Conservation (phyloP, 2,888 invertebrate genomes). For the Galeopsomyia nigrocyanea region DNA sequence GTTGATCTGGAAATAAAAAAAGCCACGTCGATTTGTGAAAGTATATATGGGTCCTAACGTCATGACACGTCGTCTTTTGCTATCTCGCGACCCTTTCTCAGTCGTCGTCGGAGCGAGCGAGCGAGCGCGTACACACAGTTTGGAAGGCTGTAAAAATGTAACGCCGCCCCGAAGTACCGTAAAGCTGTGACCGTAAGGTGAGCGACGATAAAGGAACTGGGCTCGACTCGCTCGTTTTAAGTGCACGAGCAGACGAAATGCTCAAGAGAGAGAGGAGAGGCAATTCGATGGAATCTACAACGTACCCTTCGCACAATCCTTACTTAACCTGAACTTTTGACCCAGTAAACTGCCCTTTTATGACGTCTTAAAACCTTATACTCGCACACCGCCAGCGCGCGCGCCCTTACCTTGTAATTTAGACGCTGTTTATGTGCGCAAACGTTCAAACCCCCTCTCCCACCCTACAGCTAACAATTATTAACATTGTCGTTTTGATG, state of each 20-base stretch:
- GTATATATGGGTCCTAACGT: not conserved
- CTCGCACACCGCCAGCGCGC: conserved; percentile 9
- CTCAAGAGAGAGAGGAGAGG: conserved; percentile 25
- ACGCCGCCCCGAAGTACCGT: conserved; percentile 67
- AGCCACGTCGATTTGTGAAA: conserved; percentile 9
- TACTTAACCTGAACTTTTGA: conserved; percentile 45
- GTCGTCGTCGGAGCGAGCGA: conserved; percentile 18
- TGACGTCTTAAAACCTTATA: conserved; percentile 41
- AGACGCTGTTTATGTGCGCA: conserved; percentile 1
- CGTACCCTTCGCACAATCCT: conserved; percentile 23
- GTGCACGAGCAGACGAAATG: conserved; percentile 36
- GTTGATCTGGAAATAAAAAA: not conserved
- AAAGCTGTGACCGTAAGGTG: conserved; percentile 67
- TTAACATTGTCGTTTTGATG: conserved; percentile 14
- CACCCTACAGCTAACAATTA: conserved; percentile 27
- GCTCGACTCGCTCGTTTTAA: conserved; percentile 7
- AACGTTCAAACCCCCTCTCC: conserved; percentile 12
- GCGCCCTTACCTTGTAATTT: conserved; percentile 7
- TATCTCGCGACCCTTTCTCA: conserved; percentile 48
- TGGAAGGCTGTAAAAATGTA: conserved; percentile 66
- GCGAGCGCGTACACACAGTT: conserved; percentile 53
- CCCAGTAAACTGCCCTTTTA: conserved; percentile 45
- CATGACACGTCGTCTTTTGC: not conserved
- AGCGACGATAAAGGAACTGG: conserved; percentile 48
- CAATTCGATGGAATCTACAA: conserved; percentile 41